Base-by-base conservation (phyloP, 2,797 vertebrate genomes). In the Dicrostonyx torquatus region DNA sequence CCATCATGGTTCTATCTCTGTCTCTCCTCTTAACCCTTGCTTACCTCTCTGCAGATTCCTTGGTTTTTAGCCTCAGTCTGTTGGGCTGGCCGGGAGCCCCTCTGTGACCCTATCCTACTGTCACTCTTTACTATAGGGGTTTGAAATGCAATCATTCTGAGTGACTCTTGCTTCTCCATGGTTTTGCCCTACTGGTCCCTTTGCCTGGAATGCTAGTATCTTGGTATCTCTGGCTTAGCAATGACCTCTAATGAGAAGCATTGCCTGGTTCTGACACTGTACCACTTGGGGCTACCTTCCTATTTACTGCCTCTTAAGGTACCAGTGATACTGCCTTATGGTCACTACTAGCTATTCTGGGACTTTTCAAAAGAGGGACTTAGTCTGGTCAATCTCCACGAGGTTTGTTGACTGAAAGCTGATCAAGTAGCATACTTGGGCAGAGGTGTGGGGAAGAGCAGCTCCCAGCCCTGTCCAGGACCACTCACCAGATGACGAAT, bases 401-500 rank as follows among this genome's bases (percentile, higher is more conserved):
- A 11, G 13, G 37, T 60, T 86, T 50, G 50, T 64, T 55, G 85
- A 82, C 45, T 40, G 40, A 34, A 1, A 18, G 22, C 0, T 8
- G 24, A 48, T 12, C 6, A 10, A 5, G 34, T 13, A 1, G 29
- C 0, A 4, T 20, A 15, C 12, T 20, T 3, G 75, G 94, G 86
- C 10, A 70, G 84, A 43, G 26, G 7, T 29, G 53, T 20, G 80
- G 68, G 64, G 0, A 13, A 13, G 87, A 83, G 45, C 11, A 12
- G 75, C 18, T 17, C 58, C 34, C 15, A 12, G 0, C 11, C 4
- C 48, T 37, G 55, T 6, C 24, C n/a, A 1, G 5, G 9, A 14
- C 7, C 58, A 58, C 97, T 94, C 34, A 97, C 97, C 96, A 95
- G 72, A 90, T 0, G 31, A 97, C 64, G 0, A n/a, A 5, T 7